Evolutionary conservation across 2,888 invertebrate species (phyloP).

Genomic region (Cosmia trapezina): DNA sequence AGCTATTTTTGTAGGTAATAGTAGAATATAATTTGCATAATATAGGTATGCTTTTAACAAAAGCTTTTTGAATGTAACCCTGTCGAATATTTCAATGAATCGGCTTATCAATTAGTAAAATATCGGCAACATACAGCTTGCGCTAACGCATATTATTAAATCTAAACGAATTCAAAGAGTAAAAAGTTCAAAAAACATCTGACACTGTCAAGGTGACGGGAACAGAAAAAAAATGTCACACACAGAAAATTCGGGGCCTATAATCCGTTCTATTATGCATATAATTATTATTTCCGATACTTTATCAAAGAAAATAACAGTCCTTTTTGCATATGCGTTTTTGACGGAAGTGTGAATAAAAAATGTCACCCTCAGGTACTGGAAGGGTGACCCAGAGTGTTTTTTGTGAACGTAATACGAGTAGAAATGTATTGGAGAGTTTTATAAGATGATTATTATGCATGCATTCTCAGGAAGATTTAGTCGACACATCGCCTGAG

Average conservation of each 20-base stretch:
- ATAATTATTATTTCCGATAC: conserved; percentile 90
- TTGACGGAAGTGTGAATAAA: conserved; percentile 90
- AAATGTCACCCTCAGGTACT: conserved; percentile 89
- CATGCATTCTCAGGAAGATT: conserved; percentile 90
- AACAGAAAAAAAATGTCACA: conserved; percentile 83
- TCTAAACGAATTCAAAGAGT: conserved; percentile 72
- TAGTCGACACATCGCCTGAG: conserved; percentile 78
- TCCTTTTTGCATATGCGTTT: conserved; percentile 89
- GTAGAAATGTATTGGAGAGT: conserved; percentile 78
- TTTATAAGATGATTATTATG: conserved; percentile 87
- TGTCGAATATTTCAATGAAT: conserved; percentile 69
- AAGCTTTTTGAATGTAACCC: conserved; percentile 71
- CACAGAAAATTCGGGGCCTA: conserved; percentile 81
- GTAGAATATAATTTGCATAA: conserved; percentile 63
- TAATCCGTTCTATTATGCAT: conserved; percentile 90
- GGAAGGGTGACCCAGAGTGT: conserved; percentile 84
- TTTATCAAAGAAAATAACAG: conserved; percentile 88
- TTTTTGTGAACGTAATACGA: conserved; percentile 85
- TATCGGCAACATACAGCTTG: conserved; percentile 81
- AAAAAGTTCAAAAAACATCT: conserved; percentile 81
- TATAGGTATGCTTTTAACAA: conserved; percentile 47
- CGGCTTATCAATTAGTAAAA: conserved; percentile 81
- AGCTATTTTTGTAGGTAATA: conserved; percentile 18
- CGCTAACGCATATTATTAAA: conserved; percentile 86
- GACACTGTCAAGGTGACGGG: conserved; percentile 87